Percentiles rank a stretch among this genome's conserved stretches.
These are phyloP conservation scores for Micropterix aruncella DNA, from an alignment of 2,888 invertebrate genomes.

Conservation along the genomic window DNA sequence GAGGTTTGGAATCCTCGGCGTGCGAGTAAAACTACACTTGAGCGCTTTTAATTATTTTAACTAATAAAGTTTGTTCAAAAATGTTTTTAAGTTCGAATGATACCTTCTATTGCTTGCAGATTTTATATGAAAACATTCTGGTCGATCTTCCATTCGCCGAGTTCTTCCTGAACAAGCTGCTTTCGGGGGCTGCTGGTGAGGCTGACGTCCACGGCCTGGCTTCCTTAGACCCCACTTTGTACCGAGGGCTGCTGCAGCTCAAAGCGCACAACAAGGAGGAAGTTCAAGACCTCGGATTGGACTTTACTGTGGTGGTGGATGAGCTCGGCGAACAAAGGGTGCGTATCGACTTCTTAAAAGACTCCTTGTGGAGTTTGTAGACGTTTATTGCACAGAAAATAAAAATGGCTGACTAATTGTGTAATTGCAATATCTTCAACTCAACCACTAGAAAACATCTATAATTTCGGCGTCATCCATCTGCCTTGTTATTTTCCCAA, in stretches of 20 bases:
- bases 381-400: constrained; percentile 4
- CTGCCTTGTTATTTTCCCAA: no score
- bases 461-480: no score
- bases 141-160: constrained; percentile 92
- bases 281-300: constrained; percentile 77
- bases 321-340: constrained; percentile 81
- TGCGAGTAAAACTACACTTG: no score
- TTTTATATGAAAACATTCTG: constrained; percentile 86
- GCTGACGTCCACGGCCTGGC: constrained; percentile 87
- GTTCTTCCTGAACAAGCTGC: constrained; percentile 63
- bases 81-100: no score
- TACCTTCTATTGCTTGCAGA: no score
- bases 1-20: no score
- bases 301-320: constrained; percentile 84
- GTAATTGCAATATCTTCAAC: constrained; percentile 1
- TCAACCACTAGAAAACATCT: no score
- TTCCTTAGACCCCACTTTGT: constrained; percentile 84
- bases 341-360: constrained; percentile 12
- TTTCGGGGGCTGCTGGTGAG: constrained; percentile 69
- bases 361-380: constrained; percentile 1
- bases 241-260: constrained; percentile 78
- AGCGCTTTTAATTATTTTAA: no score
- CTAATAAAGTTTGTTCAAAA: no score
- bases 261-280: constrained; percentile 72
- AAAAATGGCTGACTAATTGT: constrained; percentile 4